Evolutionary conservation across 53 echinoderm and acorn worm species (phyloP).

Genomic region (Actinopyga echinites): DNA sequence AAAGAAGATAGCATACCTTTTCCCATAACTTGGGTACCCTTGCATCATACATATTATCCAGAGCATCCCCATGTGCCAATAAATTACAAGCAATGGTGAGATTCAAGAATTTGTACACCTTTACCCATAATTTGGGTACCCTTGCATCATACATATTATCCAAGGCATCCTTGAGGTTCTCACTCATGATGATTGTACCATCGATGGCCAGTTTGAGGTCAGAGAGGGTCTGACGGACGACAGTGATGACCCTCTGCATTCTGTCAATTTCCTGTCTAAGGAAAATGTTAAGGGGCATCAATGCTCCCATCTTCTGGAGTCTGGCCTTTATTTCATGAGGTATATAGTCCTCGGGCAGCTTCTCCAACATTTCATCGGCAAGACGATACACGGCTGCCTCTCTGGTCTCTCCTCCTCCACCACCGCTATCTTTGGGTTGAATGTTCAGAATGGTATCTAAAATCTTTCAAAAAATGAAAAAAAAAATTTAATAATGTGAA

Average conservation of each 20-base stretch:
- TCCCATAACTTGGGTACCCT: conserved; percentile 73
- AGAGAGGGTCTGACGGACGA: conserved; percentile 75
- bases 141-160: conserved; percentile 99
- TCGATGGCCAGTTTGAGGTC: conserved; percentile 98
- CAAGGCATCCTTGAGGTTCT: conserved; percentile 91
- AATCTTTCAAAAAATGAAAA: conserved; percentile 50
- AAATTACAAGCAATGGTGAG: no score
- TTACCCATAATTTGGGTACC: conserved; percentile 85
- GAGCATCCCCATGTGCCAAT: no score
- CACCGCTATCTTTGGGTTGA: conserved; percentile 95
- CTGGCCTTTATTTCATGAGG: conserved; percentile 79
- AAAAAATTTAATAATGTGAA: neutral
- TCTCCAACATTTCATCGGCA: conserved; percentile 95
- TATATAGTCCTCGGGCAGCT: conserved; percentile 74
- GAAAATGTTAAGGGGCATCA: conserved; percentile 93
- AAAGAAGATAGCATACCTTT: no score
- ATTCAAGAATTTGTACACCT: no score
- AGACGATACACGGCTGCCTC: conserved; percentile 81
- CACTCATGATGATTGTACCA: conserved; percentile 99
- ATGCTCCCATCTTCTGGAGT: conserved; percentile 91
- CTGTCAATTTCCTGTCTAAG: conserved; percentile 97
- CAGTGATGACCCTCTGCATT: conserved; percentile 90
- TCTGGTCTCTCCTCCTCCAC: conserved; percentile 84
- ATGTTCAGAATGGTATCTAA: conserved; percentile 92
- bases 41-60: conserved; percentile 98